These are phyloP conservation scores for Papilio glaucus DNA, from an alignment of 1,140 invertebrate genomes.

Conservation along the genomic window DNA sequence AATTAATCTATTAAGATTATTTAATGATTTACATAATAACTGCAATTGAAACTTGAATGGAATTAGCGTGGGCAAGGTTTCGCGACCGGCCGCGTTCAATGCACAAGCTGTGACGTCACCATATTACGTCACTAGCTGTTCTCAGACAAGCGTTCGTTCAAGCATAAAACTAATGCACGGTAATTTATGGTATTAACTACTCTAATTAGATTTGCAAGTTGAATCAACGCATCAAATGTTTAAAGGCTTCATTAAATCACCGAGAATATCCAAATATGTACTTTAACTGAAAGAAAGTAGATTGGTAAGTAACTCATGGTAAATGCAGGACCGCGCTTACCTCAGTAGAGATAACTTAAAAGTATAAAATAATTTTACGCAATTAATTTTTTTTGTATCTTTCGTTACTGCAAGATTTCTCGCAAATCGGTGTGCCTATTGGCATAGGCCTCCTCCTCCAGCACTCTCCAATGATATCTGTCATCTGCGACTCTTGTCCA, in stretches of 20 bases:
- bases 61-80: constrained; percentile 33
- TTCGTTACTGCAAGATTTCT: too few relatives aligned
- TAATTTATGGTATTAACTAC: background rate
- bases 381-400: too few relatives aligned
- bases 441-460: too few relatives aligned
- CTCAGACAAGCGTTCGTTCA: background rate
- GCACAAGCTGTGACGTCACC: constrained; percentile 29
- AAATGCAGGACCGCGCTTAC: too few relatives aligned
- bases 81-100: constrained; percentile 1
- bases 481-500: too few relatives aligned
- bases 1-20: background rate
- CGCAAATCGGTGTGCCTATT: too few relatives aligned
- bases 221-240: background rate
- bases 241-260: background rate
- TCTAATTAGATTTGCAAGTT: background rate
- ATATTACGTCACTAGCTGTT: constrained; percentile 18
- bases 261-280: background rate
- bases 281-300: too few relatives aligned
- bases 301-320: too few relatives aligned
- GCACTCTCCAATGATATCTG: too few relatives aligned
- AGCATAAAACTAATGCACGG: background rate
- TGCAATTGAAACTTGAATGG: constrained; percentile 14
- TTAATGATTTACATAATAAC: background rate
- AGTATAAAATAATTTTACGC: too few relatives aligned
- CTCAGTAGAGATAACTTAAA: too few relatives aligned